Conservation (phyloP, 2,888 invertebrate species). For the Spilarctia lutea region DNA sequence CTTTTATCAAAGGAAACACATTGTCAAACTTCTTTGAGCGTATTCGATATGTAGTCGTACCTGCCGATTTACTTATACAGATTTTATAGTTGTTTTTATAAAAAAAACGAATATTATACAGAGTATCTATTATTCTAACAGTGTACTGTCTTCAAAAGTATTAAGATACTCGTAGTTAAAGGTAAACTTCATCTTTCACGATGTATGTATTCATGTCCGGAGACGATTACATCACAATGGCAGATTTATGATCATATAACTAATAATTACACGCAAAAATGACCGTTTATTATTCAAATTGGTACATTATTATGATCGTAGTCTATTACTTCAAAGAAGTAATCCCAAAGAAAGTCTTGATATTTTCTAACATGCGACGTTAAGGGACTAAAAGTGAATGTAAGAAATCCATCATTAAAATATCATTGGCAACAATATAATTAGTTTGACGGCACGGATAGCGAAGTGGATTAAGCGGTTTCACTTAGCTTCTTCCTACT, state of each 20-base stretch:
- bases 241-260: not conserved
- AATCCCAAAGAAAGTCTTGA: not conserved
- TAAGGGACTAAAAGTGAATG: not conserved
- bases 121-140: not conserved
- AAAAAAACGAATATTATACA: not conserved
- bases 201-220: not conserved
- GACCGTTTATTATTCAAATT: not conserved
- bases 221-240: not conserved
- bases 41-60: not conserved
- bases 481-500: too few species aligned
- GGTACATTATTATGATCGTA: not conserved
- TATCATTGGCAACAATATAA: not conserved
- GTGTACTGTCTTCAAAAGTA: not conserved
- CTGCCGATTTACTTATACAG: too few species aligned
- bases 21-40: not conserved
- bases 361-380: not conserved
- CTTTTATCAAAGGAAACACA: not conserved
- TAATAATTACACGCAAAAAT: not conserved
- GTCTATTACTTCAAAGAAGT: too few species aligned
- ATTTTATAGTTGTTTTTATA: not conserved
- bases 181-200: not conserved
- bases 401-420: not conserved
- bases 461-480: too few species aligned
- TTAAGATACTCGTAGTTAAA: not conserved
- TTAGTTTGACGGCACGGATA: too few species aligned